These are phyloP conservation scores for Temnothorax curvispinosus DNA, from an alignment of 1,140 invertebrate species.

Conservation along the genomic window DNA sequence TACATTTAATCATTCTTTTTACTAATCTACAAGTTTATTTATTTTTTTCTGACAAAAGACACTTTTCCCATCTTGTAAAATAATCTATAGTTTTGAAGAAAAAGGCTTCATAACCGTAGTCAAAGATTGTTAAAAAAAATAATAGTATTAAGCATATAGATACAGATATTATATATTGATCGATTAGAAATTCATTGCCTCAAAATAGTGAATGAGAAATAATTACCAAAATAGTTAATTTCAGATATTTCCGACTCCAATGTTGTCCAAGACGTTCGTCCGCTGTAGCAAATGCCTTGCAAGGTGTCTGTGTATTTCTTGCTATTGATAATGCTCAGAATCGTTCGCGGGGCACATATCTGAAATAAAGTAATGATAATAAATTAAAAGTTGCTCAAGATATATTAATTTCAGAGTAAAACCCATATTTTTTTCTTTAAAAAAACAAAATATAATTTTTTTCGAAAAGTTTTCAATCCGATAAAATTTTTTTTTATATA, in stretches of 20 bases:
- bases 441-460: too few relatives aligned
- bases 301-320: slow-evolving; percentile 58
- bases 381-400: too few relatives aligned
- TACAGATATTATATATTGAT: neutral
- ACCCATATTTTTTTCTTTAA: too few relatives aligned
- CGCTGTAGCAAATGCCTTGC: slow-evolving; percentile 76
- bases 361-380: slow-evolving; percentile 51
- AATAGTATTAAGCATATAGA: neutral
- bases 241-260: slow-evolving; percentile 45
- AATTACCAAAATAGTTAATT: slow-evolving; percentile 58
- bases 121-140: neutral
- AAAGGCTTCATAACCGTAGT: too few relatives aligned
- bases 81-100: too few relatives aligned
- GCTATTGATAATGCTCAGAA: slow-evolving; percentile 60
- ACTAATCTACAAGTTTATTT: too few relatives aligned
- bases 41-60: too few relatives aligned
- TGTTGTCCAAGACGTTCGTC: slow-evolving; percentile 33
- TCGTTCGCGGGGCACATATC: slow-evolving; percentile 76
- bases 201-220: neutral
- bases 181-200: neutral
- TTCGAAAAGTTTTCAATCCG: too few relatives aligned
- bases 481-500: too few relatives aligned
- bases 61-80: too few relatives aligned
- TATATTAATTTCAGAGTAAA: too few relatives aligned
- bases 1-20: too few relatives aligned